Conservation (phyloP, 1,140 invertebrate species). For the Cataglyphis hispanica region DNA sequence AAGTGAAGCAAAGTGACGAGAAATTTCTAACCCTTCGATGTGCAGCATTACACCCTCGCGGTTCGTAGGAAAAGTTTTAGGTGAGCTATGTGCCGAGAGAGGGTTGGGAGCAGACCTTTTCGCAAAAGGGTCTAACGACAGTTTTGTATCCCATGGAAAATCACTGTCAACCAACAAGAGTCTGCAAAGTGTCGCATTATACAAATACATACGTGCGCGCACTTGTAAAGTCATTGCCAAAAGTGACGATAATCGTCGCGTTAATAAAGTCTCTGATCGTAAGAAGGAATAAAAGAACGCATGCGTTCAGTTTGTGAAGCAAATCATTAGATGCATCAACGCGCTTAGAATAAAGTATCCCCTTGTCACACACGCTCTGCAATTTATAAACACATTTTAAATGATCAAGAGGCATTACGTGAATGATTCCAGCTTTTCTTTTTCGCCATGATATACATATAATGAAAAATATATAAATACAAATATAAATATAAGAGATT, state of each 20-base stretch:
- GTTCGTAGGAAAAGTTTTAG: slow-evolving; percentile 66
- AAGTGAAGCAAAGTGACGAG: slow-evolving; percentile 24
- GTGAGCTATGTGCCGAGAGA: slow-evolving; percentile 46
- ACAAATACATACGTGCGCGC: slow-evolving; percentile 57
- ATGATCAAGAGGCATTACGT: too few relatives aligned
- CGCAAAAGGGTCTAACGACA: slow-evolving; percentile 65
- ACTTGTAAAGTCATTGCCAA: slow-evolving; percentile 44
- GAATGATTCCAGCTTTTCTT: not conserved
- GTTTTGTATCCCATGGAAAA: slow-evolving; percentile 65
- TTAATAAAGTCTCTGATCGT: not conserved
- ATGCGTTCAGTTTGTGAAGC: not conserved
- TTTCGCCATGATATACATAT: not conserved
- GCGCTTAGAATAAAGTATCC: not conserved
- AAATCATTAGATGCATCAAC: not conserved
- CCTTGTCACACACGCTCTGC: not conserved
- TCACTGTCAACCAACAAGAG: slow-evolving; percentile 66
- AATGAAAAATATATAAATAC: not conserved
- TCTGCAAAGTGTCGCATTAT: slow-evolving; percentile 63
- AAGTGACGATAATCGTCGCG: slow-evolving; percentile 18
- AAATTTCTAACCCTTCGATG: slow-evolving; percentile 64
- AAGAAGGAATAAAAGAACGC: not conserved
- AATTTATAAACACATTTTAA: not conserved
- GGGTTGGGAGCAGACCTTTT: slow-evolving; percentile 52
- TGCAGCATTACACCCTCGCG: slow-evolving; percentile 52
- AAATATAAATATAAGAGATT: not conserved